Evolutionary conservation across 2,113 vertebrate genomes (phyloP), one percentile per base, ranked within the genome.

Genomic region (Narcine bancroftii): DNA sequence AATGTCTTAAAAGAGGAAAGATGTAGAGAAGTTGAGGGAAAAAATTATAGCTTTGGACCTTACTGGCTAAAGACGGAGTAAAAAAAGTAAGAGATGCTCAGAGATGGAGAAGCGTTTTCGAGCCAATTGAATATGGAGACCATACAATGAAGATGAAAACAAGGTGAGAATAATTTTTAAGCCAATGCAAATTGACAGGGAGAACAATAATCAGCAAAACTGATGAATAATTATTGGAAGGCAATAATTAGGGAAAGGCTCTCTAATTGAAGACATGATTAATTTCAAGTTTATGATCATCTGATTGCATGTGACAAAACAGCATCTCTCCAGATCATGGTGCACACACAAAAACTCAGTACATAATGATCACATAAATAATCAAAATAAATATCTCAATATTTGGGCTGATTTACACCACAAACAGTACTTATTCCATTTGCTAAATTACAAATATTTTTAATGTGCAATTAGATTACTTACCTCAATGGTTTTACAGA

Each of bases 401-500:
- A n/a, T n/a, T n/a, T n/a, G n/a, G n/a, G n/a, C n/a, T n/a, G n/a
- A n/a, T n/a, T n/a, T n/a, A 53, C 50, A 83, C 50, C 9, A 10
- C 19, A 66, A 63, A 56, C 9, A 5, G 77, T 63, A 19, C 2
- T 66, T 19, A 66, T 42, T 91, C 66, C 26, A 69, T 39, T 42
- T 17, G 17, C 26, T 42, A 33, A 66, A 33, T 87, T 1, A 21
- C 53, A 60, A 13, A 87, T 36, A 21, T 7, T 36, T 87, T n/a
- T 63, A 33, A 19, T 5, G 45, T 15, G 24, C 5, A n/a, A 26
- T 24, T 33, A 9, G 42, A 26, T 24, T 33, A 9, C 94, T 96
- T 17, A 98, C 98, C 96, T 98, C 97, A 0, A 97, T 94, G 19
- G 95, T 95, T 93, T 93, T 95, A 95, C 97, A 97, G 93, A 97